Evolutionary conservation across 2,113 vertebrate species (phyloP), one percentile per base, ranked within the genome.

Genomic region (Actenoides lindsayi): DNA sequence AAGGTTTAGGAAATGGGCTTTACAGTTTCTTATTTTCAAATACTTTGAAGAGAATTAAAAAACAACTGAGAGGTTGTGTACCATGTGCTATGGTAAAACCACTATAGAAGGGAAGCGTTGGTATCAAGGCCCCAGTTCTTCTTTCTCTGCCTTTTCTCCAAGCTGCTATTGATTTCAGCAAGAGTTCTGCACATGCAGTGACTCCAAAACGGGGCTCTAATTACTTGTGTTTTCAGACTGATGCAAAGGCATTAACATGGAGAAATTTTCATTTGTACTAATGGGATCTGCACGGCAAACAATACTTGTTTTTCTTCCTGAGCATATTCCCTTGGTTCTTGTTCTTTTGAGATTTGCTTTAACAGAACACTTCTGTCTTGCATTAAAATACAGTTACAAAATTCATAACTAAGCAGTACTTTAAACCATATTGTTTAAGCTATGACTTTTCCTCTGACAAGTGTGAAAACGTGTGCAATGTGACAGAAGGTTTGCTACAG

Each of bases 341-440:
- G 57, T 35, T n/a, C 88, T 96, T 92, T 37, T 42, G 71, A 83
- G 92, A 70, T 85, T 73, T 67, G 60, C 63, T 89, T 70, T 73
- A 69, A 73, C 57, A 81, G 69, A 96, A 94, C 6, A 8, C 54
- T 82, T 86, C 77, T 86, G 81, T 48, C 86, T 96, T 33, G 63
- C 85, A 60, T 93, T 93, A 82, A 92, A 95, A 86, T 10, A 35
- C 57, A 68, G 87, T 87, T 89, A 91, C 2, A 30, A 90, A 97
- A 96, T 82, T 56, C 85, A 44, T 90, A 94, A 93, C 94, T 89
- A 93, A 94, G 91, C 89, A 87, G 93, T n/a, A 11, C 74, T 94
- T 93, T 60, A 93, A 96, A 96, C 73, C 96, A 95, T 90, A 96
- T 84, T 83, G 94, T 80, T 96, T 95, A 84, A 85, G 96, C 94